Conservation (phyloP, 2,797 vertebrate species). For the Oreonectes daqikongensis region DNA sequence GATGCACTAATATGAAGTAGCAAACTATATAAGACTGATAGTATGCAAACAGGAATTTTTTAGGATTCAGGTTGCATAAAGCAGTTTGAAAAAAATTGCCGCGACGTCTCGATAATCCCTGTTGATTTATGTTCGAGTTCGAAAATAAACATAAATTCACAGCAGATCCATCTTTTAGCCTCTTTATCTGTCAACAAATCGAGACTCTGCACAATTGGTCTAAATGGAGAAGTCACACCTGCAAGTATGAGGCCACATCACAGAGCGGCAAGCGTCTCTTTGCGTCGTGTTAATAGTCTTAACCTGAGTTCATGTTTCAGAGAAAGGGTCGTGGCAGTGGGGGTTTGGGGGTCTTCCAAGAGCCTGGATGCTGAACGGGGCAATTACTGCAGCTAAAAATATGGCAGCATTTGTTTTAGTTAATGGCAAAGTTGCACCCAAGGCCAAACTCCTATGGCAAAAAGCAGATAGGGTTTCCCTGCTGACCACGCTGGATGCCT, state of each 20-base stretch:
- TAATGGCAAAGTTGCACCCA: constrained; percentile 73
- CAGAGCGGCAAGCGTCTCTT: constrained; percentile 62
- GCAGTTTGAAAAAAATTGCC: background rate
- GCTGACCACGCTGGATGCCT: constrained; percentile 76
- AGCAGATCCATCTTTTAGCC: background rate
- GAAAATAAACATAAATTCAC: background rate
- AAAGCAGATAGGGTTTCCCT: constrained; percentile 76
- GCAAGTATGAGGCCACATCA: constrained; percentile 60
- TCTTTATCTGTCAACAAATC: constrained; percentile 34
- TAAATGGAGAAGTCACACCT: constrained; percentile 72
- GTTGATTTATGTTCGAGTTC: background rate
- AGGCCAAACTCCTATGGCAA: constrained; percentile 60
- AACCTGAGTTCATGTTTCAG: constrained; percentile 74
- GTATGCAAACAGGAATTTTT: background rate
- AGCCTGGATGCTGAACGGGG: constrained; percentile 71
- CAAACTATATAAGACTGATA: background rate
- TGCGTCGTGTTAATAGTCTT: constrained; percentile 48
- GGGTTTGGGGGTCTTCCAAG: constrained; percentile 59
- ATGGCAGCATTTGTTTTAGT: constrained; percentile 79
- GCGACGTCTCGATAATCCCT: background rate
- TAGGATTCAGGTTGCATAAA: background rate
- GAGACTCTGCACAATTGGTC: constrained; percentile 54
- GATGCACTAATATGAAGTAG: background rate
- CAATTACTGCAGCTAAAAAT: constrained; percentile 82
- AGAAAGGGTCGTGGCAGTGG: constrained; percentile 65